phyloP scores from a whole-genome alignment of 2,113 vertebrate genomes.

The Paradisaea rubra region DNA sequence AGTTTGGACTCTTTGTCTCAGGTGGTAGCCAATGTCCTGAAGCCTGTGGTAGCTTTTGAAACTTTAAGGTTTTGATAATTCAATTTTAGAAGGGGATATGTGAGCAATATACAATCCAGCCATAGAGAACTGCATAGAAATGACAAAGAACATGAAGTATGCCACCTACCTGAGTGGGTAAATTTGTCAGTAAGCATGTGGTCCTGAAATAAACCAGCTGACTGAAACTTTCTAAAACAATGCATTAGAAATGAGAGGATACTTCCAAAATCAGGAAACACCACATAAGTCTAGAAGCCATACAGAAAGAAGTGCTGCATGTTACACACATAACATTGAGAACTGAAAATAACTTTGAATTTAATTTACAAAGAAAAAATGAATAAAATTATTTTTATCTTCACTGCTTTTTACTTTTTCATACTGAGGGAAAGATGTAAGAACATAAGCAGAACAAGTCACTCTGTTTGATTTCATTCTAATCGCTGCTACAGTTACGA shows the following conservation, averaged over 20 bases:
- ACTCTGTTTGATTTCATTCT: background rate
- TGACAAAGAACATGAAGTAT: background rate
- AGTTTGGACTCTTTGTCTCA: background rate
- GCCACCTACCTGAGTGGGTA: background rate
- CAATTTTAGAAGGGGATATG: background rate
- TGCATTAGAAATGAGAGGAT: background rate
- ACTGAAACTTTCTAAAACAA: background rate
- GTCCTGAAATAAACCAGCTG: background rate
- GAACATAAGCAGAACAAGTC: background rate
- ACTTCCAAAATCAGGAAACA: background rate
- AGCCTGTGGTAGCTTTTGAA: background rate
- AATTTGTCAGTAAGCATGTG: background rate
- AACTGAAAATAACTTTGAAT: background rate
- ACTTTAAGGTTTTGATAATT: background rate
- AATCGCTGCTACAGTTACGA: background rate
- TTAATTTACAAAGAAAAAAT: background rate
- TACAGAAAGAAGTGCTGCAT: rapidly evolving
- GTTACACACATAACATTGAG: background rate
- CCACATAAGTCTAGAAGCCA: background rate
- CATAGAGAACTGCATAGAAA: background rate
- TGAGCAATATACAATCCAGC: background rate
- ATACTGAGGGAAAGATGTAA: background rate
- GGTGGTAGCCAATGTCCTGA: rapidly evolving
- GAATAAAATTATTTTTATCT: background rate
- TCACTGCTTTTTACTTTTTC: background rate